Evolutionary conservation across 2,888 invertebrate genomes (phyloP).

Genomic region (Lysandra coridon): DNA sequence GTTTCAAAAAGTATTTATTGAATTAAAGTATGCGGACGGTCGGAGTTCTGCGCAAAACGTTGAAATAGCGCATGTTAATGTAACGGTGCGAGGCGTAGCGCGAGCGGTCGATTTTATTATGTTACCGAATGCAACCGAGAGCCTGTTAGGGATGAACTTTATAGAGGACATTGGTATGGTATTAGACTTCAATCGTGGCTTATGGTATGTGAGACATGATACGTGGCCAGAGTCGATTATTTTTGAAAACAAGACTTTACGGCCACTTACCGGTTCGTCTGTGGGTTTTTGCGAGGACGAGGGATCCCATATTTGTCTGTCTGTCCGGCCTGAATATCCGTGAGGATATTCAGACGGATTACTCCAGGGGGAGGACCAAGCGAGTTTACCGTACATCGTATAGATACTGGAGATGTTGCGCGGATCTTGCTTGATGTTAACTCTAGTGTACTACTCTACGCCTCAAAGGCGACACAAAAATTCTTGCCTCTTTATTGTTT

Average conservation of each 20-base stretch:
- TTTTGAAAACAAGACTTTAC: not conserved
- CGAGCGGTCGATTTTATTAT: too few relatives aligned
- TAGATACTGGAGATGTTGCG: not conserved
- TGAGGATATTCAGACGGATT: not conserved
- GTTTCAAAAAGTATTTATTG: too few relatives aligned
- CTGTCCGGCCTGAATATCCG: not conserved
- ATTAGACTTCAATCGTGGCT: not conserved
- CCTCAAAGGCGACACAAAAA: too few relatives aligned
- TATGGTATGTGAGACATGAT: not conserved
- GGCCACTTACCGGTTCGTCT: not conserved
- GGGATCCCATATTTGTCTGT: not conserved
- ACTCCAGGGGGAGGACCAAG: not conserved
- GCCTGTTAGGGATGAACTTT: not conserved
- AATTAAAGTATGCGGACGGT: too few relatives aligned
- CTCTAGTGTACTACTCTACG: too few relatives aligned
- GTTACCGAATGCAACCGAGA: not conserved
- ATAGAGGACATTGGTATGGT: constrained; percentile 5
- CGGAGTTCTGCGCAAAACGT: too few relatives aligned
- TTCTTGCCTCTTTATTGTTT: too few relatives aligned
- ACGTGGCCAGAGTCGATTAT: not conserved
- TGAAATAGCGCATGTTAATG: too few relatives aligned
- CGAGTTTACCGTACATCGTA: not conserved
- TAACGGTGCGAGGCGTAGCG: too few relatives aligned
- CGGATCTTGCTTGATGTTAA: not conserved
- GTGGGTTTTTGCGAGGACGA: not conserved